Conservation (phyloP, 2,113 vertebrate species). For the Origma solitaria region DNA sequence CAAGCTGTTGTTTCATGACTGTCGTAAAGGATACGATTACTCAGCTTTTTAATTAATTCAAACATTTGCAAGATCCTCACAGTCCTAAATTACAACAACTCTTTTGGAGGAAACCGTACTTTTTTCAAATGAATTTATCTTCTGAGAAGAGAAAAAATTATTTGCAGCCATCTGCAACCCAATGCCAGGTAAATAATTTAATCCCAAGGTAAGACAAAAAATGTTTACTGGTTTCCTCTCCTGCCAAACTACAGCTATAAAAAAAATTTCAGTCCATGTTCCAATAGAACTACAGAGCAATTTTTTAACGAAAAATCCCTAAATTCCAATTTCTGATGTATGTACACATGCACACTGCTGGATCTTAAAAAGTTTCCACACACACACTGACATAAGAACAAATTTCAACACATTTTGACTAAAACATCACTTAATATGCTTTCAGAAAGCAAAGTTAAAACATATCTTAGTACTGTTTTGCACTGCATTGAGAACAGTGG, state of each 20-base stretch:
- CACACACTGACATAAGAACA: background rate
- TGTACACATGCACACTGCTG: accelerated
- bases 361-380: background rate
- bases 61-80: background rate
- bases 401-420: background rate
- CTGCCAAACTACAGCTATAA: background rate
- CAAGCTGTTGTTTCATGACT: background rate
- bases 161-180: background rate
- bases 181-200: background rate
- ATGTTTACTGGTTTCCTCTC: background rate
- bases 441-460: background rate
- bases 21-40: background rate
- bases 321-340: background rate
- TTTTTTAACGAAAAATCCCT: background rate
- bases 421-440: background rate
- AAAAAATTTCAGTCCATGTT: background rate
- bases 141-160: background rate
- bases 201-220: background rate
- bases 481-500: background rate
- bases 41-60: background rate
- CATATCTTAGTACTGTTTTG: background rate
- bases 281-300: background rate
- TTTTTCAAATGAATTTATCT: background rate
- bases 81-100: background rate
- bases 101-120: background rate